Base-by-base conservation (phyloP, 2,888 invertebrate species). In the Phytoseiulus persimilis region DNA sequence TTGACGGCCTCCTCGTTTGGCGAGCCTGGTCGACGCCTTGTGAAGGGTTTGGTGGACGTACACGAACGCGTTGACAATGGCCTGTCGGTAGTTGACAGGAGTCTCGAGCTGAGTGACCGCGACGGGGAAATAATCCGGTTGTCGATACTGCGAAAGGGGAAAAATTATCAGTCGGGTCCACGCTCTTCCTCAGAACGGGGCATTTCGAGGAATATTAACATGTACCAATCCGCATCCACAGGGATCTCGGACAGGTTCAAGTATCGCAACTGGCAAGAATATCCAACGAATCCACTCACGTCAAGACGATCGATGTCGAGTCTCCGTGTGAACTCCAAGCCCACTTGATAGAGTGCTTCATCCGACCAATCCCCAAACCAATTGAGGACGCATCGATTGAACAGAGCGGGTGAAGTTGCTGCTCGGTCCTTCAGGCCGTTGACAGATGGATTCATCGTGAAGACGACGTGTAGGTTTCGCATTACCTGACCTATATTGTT, bases 331-430 rank as follows among this genome's bases (percentile, higher is more conserved):
- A 99, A 98, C 93, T 99, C 99, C 92, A 96, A 96, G 91, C 98
- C 99, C 91, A 98, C 95, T 94, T 97, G 97, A 95, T 96, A 97
- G 46, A 97, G 93, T 0, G 98, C 97, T 1, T 97, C 96, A 92
- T 98, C 97, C 32, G 98, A 97, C 99, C 99, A 99, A 93, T 99
- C 99, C 23, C 99, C 99, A 93, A 99, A 99, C 99, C 99, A 99
- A 93, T 99, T 99, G 92, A 99, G 95, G 23, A 99, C 99, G 93
- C 99, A 99, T 93, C 93, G 93, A 94, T 99, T 99, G 94, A 99
- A 99, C 90, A 99, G 94, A 5, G 99, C 99, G 46, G 99, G 99
- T 6, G 99, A 99, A 0, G 99, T 99, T 18, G 99, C 97, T 0
- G 99, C 99, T 91, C 99, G 95, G 93, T 99, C 99, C 93, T 99